Percentiles rank a stretch among this genome's conserved stretches.
Conservation (phyloP, 2,797 vertebrate genomes). For the Epinephelus awoara region DNA sequence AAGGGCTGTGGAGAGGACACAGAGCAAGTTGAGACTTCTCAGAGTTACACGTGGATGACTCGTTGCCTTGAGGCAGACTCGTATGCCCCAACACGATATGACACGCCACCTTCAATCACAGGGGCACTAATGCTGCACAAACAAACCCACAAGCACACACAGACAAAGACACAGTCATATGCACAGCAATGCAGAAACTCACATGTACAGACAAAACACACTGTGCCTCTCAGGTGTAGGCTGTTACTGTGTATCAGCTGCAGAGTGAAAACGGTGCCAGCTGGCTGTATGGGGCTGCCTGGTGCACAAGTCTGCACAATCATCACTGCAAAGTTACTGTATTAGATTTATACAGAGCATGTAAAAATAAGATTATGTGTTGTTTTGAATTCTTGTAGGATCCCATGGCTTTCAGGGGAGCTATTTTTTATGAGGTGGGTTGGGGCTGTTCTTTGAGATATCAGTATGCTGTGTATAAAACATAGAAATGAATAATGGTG, state of each 20-base stretch:
- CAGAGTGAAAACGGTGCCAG: slow-evolving; percentile 12
- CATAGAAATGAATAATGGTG: no score
- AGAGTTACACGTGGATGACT: slow-evolving; percentile 69
- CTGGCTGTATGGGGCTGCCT: not conserved
- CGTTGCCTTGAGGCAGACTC: slow-evolving; percentile 64
- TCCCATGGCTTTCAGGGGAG: no score
- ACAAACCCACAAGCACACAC: slow-evolving; percentile 33
- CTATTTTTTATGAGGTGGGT: no score
- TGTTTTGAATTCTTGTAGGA: no score
- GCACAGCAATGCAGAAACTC: slow-evolving; percentile 19
- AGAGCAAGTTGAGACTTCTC: slow-evolving; percentile 70
- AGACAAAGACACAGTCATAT: slow-evolving; percentile 14
- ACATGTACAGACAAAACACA: slow-evolving; percentile 33
- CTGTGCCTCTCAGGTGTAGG: not conserved
- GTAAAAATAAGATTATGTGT: no score
- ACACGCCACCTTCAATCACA: slow-evolving; percentile 71
- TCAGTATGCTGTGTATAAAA: no score
- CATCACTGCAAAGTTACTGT: slow-evolving; percentile 1
- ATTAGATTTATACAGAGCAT: not conserved
- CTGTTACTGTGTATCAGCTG: slow-evolving; percentile 25
- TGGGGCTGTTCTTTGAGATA: no score
- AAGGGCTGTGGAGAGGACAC: slow-evolving; percentile 3
- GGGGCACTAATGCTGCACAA: slow-evolving; percentile 28
- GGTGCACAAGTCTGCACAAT: not conserved
- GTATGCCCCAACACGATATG: slow-evolving; percentile 66